Base-by-base conservation (phyloP, 2,797 vertebrate genomes). In the Chaetophractus vellerosus region DNA sequence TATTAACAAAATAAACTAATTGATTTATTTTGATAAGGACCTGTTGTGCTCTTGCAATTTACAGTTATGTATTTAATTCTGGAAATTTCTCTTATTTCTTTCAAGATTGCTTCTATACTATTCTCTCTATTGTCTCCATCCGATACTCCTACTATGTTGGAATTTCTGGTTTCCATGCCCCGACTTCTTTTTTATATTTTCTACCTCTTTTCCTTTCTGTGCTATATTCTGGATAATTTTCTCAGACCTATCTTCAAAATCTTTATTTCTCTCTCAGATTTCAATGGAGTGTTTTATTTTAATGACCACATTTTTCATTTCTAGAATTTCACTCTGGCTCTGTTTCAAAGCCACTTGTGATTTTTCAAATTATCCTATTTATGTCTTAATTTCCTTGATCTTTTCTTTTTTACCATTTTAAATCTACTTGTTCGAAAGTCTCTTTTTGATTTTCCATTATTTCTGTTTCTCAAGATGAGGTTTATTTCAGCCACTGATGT, bases 41-140 rank as follows among this genome's bases (percentile, higher is more conserved):
- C 9, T 66, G 19, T 57, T 55, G 2, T 41, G 4, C 2, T 50
- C 9, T 89, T 81, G 87, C 66, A 86, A 45, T 45, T 45, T 36
- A 94, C 15, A 74, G 26, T 71, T 12, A 15, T 75, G 19, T 79
- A 71, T 59, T 91, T 81, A 82, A 81, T 72, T 93, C 80, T 89
- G 23, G 15, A 76, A 74, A 52, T 36, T 59, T 71, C 11, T 87
- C 31, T 74, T 76, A 71, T 82, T 91, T 93, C 78, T 82, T 93
- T 75, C 69, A 68, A 31, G 87, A 63, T 71, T 66, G 11, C 19
- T 41, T 91, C 41, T 72, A 59, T 76, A 14, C 5, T 85, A 59
- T 69, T 78, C 45, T 45, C n/a, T 23, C 31, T 85, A 45, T 93
- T 87, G 36, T 57, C 19, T 85, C 14, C 1, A 45, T 75, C n/a